Base-by-base conservation (phyloP, 2,797 vertebrate genomes). In the Iguana delicatissima region DNA sequence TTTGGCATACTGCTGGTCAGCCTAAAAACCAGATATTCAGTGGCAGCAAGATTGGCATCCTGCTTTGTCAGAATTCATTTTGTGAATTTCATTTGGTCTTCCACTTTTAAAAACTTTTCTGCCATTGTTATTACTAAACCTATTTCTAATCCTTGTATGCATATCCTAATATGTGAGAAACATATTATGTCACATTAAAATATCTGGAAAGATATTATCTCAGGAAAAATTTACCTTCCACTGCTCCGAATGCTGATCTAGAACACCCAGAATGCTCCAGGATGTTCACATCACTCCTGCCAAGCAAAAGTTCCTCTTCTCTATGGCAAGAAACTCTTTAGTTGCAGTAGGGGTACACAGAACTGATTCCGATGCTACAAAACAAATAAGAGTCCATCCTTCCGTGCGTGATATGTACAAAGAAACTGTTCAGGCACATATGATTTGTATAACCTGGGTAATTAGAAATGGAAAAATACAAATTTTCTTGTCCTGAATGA, bases 11-110 rank as follows among this genome's bases (percentile, higher is more conserved):
- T 72, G 29, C 20, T 72, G 46, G 18, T 74, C 59, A 32, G 42
- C 32, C 84, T 26, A 59, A 73, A 82, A 64, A 8, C 38, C 42
- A 86, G 46, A 55, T 84, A 73, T 81, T 90, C 64, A 62, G 18
- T 46, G 69, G 24, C 79, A 88, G 46, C 77, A 57, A 87, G 77
- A 80, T 14, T 59, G 80, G 35, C 52, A 62, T 62, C 12, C 74
- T 64, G 32, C 26, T 62, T 16, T 82, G 57, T 82, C 55, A 76
- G n/a, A 82, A 90, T 90, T 86, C 29, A 76, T 86, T 67, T 82
- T 32, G 20, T 62, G 67, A 4, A 32, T 35, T 81, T 74, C 22
- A 29, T 73, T 42, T 81, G 38, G 32, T 67, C 35, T n/a, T 86
- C 29, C 24, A 26, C 20, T 81, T 80, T 57, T 42, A 50, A 42